Base-by-base conservation (phyloP, 1,140 invertebrate species). In the Olivierus martensii region DNA sequence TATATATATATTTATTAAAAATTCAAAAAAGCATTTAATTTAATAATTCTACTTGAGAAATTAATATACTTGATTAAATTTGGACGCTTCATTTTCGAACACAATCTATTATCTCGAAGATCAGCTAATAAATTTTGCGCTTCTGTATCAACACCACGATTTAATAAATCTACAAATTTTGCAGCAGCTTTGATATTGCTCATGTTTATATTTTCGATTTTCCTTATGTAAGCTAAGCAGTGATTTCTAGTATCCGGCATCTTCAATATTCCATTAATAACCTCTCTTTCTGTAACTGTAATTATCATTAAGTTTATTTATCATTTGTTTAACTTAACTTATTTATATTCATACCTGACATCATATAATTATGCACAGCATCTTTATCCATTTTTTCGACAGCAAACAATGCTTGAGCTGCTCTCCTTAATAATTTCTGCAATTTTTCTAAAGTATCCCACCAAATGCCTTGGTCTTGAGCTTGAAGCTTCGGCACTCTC, bases 301-400 rank as follows among this genome's bases (percentile, higher is more conserved):
- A 43, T 22, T 21, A 34, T 55, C 14, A 18, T 39, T 35, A 51
- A 43, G 17, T 47, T 41, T 28, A 28, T 28, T 28, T 28, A 28
- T 28, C 2, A 6, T 28, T 28, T 1, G 4, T 6, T 4, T 28
- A 28, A 28, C 2, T 6, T 28, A 28, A 7, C 22, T 7, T 28
- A 28, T 9, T 28, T 28, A 18, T 47, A 52, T 28, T 28, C 9
- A 28, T 43, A 95, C 90, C 91, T 52, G 93, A 96, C 93, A 97
- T 97, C 64, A 94, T 95, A 69, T 96, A 98, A 70, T 96, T 95
- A 62, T 98, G 93, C 79, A 92, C 93, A n/a, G 83, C 82, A 45
- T 96, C 91, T 61, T 89, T 82, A 62, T 84, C 83, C 63, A 98
- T 84, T 70, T 86, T 88, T 3, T 84, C 87, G 57, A 77, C 74